phyloP scores from a whole-genome alignment of 2,113 vertebrate species.

The Prunella fulvescens region DNA sequence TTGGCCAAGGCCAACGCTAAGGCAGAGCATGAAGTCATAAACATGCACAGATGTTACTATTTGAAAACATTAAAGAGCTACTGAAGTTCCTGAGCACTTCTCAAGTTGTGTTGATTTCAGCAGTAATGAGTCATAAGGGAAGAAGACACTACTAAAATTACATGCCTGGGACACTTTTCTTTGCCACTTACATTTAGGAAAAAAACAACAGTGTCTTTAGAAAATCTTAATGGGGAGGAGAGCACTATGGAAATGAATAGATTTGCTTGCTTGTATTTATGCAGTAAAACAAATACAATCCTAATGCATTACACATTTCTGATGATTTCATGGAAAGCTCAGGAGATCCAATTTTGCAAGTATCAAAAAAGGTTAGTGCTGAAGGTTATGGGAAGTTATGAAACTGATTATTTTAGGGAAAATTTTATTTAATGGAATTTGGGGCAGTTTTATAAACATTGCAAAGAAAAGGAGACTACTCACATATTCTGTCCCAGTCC shows the following conservation, averaged over 20 bases:
- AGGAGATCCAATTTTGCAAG: background rate
- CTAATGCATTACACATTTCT: background rate
- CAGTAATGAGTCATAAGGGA: constrained; percentile 57
- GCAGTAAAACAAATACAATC: background rate
- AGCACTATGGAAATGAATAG: constrained; percentile 2
- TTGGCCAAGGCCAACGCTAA: background rate
- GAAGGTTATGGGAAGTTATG: background rate
- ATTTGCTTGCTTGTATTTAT: background rate
- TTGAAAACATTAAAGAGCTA: constrained; percentile 43
- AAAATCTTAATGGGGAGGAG: background rate
- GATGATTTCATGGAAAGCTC: background rate
- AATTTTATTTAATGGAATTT: background rate
- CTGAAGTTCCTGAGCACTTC: constrained; percentile 31
- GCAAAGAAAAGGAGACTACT: background rate
- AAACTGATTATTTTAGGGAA: background rate
- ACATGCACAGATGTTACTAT: constrained; percentile 55
- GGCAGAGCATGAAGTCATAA: constrained; percentile 34
- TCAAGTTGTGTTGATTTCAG: constrained; percentile 50
- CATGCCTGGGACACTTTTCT: constrained; percentile 8
- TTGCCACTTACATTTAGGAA: background rate
- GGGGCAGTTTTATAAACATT: background rate
- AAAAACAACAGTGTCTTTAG: background rate
- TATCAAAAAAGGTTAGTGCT: background rate
- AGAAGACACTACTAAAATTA: constrained; percentile 39
- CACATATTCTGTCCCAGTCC: background rate